Evolutionary conservation across 1,140 invertebrate species (phyloP).

Genomic region (Drosophila insularis): DNA sequence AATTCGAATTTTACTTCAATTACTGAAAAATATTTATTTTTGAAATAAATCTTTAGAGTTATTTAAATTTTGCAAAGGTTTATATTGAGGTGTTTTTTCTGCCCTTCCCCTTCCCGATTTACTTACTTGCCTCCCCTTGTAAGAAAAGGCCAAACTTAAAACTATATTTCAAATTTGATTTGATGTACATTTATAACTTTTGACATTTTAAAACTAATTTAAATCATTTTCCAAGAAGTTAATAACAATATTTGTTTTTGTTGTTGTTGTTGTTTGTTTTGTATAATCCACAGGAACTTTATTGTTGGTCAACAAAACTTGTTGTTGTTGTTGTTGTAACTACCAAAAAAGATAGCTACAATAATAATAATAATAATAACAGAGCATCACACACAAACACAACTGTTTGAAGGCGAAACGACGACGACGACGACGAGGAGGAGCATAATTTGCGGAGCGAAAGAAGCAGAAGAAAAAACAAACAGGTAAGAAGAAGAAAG

Average conservation of each 20-base stretch:
- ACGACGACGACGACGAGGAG: neutral
- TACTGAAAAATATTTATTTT: no score
- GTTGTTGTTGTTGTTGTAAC: conserved; percentile 13
- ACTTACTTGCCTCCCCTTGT: no score
- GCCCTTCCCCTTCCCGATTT: no score
- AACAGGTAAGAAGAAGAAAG: conserved; percentile 33
- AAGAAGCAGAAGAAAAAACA: conserved; percentile 31
- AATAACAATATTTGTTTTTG: neutral
- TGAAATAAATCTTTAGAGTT: no score
- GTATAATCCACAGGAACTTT: conserved; percentile 1
- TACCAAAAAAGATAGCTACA: conserved; percentile 21
- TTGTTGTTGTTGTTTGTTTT: neutral
- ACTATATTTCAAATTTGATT: no score
- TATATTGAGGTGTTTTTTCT: no score
- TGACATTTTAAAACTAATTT: neutral
- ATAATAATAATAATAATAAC: no score
- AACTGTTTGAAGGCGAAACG: conserved; percentile 14
- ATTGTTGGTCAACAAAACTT: neutral
- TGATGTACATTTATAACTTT: neutral
- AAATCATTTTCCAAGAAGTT: neutral
- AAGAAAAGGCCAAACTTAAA: no score
- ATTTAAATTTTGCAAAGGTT: no score
- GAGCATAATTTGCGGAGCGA: neutral
- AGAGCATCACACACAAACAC: neutral
- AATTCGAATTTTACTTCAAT: no score